Evolutionary conservation across 2,113 vertebrate genomes (phyloP).

Genomic region (Dipodomys spectabilis): DNA sequence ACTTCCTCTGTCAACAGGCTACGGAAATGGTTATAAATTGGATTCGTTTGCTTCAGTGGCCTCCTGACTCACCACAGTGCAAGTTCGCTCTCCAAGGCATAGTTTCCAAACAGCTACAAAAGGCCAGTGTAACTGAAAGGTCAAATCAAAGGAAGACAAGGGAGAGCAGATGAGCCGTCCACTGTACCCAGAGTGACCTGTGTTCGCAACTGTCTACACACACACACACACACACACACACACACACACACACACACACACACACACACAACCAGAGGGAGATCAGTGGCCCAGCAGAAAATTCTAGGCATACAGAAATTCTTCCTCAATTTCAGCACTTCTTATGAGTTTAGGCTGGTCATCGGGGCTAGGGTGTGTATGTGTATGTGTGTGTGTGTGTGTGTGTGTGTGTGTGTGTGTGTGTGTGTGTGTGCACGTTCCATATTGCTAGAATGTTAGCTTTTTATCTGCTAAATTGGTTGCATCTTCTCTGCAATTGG

Average conservation of each 20-base stretch:
- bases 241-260: neutral
- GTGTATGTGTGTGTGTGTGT: no score
- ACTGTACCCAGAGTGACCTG: neutral
- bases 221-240: neutral
- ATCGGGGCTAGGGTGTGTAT: neutral
- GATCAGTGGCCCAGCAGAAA: neutral
- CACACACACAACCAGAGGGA: neutral
- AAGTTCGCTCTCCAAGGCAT: neutral
- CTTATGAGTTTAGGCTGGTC: neutral
- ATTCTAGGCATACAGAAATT: neutral
- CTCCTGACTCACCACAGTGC: neutral
- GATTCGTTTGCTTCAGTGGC: constrained; percentile 1
- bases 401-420: no score
- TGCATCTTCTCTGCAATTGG: neutral
- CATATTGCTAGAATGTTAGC: neutral
- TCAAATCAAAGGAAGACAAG: constrained; percentile 59
- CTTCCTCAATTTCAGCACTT: neutral
- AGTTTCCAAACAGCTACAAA: constrained; percentile 61
- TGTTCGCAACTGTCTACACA: neutral
- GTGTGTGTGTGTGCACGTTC: no score
- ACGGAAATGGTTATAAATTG: constrained; percentile 59
- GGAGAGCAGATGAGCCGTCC: constrained; percentile 39
- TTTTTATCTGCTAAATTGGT: neutral
- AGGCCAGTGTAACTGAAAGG: constrained; percentile 64
- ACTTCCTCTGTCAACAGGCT: constrained; percentile 36